Evolutionary conservation across 2,888 invertebrate genomes (phyloP).

Genomic region (Chouioia cunea): DNA sequence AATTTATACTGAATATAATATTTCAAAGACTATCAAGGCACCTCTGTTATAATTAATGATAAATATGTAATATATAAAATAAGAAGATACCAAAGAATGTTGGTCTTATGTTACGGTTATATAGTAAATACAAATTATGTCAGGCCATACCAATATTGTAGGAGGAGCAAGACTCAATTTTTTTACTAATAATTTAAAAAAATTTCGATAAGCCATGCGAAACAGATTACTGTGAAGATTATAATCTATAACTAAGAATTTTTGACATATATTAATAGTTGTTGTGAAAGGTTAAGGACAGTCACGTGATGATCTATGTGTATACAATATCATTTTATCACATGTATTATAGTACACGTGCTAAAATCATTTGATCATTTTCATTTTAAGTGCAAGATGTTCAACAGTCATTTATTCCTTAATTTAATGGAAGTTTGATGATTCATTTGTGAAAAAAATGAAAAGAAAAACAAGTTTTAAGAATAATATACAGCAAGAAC

Average conservation of each 20-base stretch:
- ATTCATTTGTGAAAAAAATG: too few species aligned
- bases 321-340: too few species aligned
- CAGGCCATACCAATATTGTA: conserved; percentile 33
- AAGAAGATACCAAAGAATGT: background rate
- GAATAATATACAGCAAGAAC: too few species aligned
- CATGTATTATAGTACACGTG: too few species aligned
- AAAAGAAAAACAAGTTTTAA: too few species aligned
- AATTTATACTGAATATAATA: conserved; percentile 5
- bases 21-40: background rate
- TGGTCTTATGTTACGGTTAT: background rate
- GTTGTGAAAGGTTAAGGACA: conserved; percentile 25
- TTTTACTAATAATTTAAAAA: conserved; percentile 33
- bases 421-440: too few species aligned
- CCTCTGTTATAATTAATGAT: conserved; percentile 1
- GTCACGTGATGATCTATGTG: conserved; percentile 24
- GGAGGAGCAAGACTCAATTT: conserved; percentile 35
- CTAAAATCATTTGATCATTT: too few species aligned
- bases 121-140: background rate
- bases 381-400: too few species aligned
- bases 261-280: conserved; percentile 12
- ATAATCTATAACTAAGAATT: conserved; percentile 15
- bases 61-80: conserved; percentile 1
- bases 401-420: too few species aligned
- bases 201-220: conserved; percentile 32
- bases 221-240: conserved; percentile 5